Evolutionary conservation across 2,888 invertebrate genomes (phyloP), one percentile per base, ranked within the genome.

Genomic region (Euplexia lucipara): DNA sequence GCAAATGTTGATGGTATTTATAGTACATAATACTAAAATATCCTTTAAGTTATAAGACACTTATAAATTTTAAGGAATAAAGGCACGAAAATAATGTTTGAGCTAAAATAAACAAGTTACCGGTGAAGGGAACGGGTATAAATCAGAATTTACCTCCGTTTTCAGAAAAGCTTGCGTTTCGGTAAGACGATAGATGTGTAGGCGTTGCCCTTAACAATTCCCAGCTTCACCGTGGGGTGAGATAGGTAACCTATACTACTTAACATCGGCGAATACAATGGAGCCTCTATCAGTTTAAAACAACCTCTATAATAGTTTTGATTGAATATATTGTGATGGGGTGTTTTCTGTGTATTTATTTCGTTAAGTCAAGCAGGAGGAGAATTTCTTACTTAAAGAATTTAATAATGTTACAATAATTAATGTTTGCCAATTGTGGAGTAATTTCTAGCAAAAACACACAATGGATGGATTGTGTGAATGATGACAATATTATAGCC

Each of bases 121-220:
- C 2, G n/a, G 14, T 39, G 37, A 61, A 34, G 47, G 37, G 18
- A 9, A 32, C 18, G 4, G 45, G 32, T 16, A 45, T 32, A 39
- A 65, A 49, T 39, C 61, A 10, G 20, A 45, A 45, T 70, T 14
- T 45, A 62, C 20, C 7, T 70, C 37, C 10, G n/a, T 35, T 45
- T 61, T 22, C 63, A 12, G 20, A 47, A 47, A 20, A 62, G n/a
- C 45, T 70, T 39, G 20, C 63, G 20, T 61, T 70, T 45, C 14
- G 12, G 10, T 34, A 26, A 26, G 1, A 16, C 26, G 45, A 70
- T 47, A 14, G 26, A 70, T 65, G 34, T 26, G 63, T 65, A 39
- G 65, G 65, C 63, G 71, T 65, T 70, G 30, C 39, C 45, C n/a
- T n/a, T n/a, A n/a, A n/a, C n/a, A 16, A 47, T 62, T 47, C 20